Conservation (phyloP, 2,888 invertebrate genomes). For the Rhagium mordax region DNA sequence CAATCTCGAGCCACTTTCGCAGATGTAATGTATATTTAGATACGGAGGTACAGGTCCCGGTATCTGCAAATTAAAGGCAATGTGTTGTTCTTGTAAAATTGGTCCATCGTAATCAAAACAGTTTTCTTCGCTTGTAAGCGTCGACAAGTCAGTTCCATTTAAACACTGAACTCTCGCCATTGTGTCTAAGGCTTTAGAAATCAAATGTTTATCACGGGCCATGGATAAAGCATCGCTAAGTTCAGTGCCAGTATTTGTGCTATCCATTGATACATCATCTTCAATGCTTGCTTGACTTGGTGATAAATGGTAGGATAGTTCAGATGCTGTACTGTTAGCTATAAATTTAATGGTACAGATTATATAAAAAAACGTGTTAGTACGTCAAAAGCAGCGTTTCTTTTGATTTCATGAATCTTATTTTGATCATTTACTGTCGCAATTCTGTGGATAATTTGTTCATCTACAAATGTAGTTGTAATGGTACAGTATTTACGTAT, state of each 20-base stretch:
- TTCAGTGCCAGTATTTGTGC: conserved; percentile 71
- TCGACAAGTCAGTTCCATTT: conserved; percentile 64
- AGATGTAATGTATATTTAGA: conserved; percentile 94
- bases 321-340: conserved; percentile 61
- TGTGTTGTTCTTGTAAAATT: conserved; percentile 79
- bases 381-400: too few species aligned
- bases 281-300: conserved; percentile 72
- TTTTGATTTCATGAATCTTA: too few species aligned
- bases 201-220: conserved; percentile 75
- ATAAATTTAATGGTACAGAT: conserved; percentile 40
- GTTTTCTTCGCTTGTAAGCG: conserved; percentile 64
- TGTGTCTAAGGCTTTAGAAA: conserved; percentile 82
- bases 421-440: too few species aligned
- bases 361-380: not conserved
- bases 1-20: conserved; percentile 94
- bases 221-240: conserved; percentile 75
- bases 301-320: conserved; percentile 67
- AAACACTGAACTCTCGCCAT: conserved; percentile 73
- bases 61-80: conserved; percentile 83
- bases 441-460: too few species aligned
- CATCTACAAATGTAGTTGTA: too few species aligned
- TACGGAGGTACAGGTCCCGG: conserved; percentile 88
- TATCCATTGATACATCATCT: conserved; percentile 75
- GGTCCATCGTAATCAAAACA: conserved; percentile 74
- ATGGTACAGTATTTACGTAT: too few species aligned